Evolutionary conservation across 2,888 invertebrate genomes (phyloP), one percentile per base, ranked within the genome.

Genomic region (Marronus borbonicus): DNA sequence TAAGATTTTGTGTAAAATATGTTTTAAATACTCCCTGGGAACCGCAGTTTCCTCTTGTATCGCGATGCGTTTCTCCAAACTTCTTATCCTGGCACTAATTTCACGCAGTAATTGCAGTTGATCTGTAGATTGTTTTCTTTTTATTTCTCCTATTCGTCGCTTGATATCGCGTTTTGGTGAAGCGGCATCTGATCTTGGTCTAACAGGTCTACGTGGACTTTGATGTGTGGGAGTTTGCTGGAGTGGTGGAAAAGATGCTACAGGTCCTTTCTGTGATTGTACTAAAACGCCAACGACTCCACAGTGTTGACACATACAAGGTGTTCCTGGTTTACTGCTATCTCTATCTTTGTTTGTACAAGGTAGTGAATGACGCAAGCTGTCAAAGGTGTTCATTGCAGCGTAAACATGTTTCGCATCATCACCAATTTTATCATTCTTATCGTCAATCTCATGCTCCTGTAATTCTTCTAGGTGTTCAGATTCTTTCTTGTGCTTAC

Each of bases 251-350:
- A 65, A 80, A 4, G 81, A 78, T 8, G 86, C 83, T 50, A 87
- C 84, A 0, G 88, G 88, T 24, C 84, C 83, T 76, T 88, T 88
- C 69, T 88, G 88, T 0, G 88, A 87, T 79, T 88, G 88, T 0
- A 85, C 83, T 36, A 88, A 79, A 3, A 88, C 83, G 3, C 87
- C 87, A 1, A 88, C 83, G 78, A 88, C 85, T 0, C 87, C 88
- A 78, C 88, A 88, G 79, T 88, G 87, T 80, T 87, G 86, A 78
- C 88, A 88, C 17, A 85, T 76, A 79, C 88, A 88, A 2, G 87
- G 88, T 7, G 82, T 81, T 8, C 85, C 83, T 12, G 83, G 79
- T 77, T 86, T 86, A 5, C 79, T 76, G 4, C 78, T 76, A 1
- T 80, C 72, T 49, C 80, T 81, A 5, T 83, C 76, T 62, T 83